A percentile compares a stretch with the other conserved stretches of the same genome.
These are phyloP conservation scores for Bergia puertoricense DNA, from an alignment of 92 coral and sea anemone genomes.

Conservation along the genomic window DNA sequence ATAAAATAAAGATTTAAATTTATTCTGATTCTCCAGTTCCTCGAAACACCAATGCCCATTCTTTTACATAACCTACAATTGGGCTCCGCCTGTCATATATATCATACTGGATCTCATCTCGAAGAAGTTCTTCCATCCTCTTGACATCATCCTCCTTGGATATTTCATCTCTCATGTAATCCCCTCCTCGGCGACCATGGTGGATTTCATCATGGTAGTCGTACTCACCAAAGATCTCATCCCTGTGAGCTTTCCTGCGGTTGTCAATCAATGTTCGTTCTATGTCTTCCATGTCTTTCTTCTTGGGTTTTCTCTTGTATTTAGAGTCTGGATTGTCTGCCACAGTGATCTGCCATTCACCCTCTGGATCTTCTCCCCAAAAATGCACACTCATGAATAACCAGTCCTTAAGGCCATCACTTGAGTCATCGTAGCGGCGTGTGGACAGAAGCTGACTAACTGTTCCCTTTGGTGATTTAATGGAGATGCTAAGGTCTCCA, in stretches of 20 bases:
- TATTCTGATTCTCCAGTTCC: slow-evolving; percentile 71
- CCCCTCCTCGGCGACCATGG: slow-evolving; percentile 92
- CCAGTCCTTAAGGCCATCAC: slow-evolving; percentile 85
- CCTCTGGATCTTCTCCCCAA: slow-evolving; percentile 85
- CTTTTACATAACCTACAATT: slow-evolving; percentile 67
- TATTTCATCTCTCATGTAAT: slow-evolving; percentile 96
- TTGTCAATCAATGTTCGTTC: slow-evolving; percentile 77
- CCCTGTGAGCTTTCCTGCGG: slow-evolving; percentile 74
- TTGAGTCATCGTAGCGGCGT: slow-evolving; percentile 71
- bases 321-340: slow-evolving; percentile 62
- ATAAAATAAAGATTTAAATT: neutral
- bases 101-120: slow-evolving; percentile 53
- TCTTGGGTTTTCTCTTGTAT: slow-evolving; percentile 40
- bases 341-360: slow-evolving; percentile 73
- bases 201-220: slow-evolving; percentile 91
- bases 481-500: slow-evolving; percentile 79
- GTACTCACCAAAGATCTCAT: slow-evolving; percentile 77
- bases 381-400: slow-evolving; percentile 91
- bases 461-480: slow-evolving; percentile 81
- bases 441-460: slow-evolving; percentile 75
- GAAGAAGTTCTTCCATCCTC: slow-evolving; percentile 56
- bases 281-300: slow-evolving; percentile 85
- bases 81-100: slow-evolving; percentile 51
- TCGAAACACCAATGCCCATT: slow-evolving; percentile 70
- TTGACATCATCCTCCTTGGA: slow-evolving; percentile 70